A percentile compares a stretch with the other conserved stretches of the same genome.
phyloP scores from a whole-genome alignment of 2,113 vertebrate genomes.

The Muscicapa adusta region DNA sequence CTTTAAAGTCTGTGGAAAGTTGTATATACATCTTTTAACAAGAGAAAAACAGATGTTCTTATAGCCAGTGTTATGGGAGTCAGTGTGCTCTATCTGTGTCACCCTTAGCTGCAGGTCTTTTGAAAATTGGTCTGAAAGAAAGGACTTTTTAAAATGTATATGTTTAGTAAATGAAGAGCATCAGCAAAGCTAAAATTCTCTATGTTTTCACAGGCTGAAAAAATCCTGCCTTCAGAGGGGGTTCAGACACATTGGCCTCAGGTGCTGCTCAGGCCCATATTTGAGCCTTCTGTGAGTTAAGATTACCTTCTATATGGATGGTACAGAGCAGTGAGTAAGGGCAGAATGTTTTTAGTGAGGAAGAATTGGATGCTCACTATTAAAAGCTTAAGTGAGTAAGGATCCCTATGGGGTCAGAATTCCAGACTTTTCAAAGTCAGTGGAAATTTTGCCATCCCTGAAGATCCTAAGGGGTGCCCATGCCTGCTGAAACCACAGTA shows the following conservation, averaged over 20 bases:
- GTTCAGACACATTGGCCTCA: background rate
- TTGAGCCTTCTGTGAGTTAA: background rate
- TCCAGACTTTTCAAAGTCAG: background rate
- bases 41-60: conserved; percentile 32
- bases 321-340: background rate
- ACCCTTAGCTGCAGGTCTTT: background rate
- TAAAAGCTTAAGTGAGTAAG: background rate
- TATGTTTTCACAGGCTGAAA: background rate
- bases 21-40: conserved; percentile 52
- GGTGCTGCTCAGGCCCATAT: background rate
- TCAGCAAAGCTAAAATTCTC: background rate
- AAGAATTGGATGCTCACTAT: background rate
- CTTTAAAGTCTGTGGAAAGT: conserved; percentile 39
- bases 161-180: background rate
- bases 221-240: background rate
- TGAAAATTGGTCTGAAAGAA: background rate
- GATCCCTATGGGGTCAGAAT: background rate
- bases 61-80: background rate
- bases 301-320: background rate
- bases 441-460: background rate
- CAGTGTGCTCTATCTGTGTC: background rate
- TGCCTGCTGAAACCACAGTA: background rate
- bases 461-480: rapidly evolving
- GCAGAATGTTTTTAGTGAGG: background rate
- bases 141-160: background rate